These are phyloP conservation scores for Prionailurus viverrinus DNA, from an alignment of 2,113 vertebrate species.

Conservation along the genomic window DNA sequence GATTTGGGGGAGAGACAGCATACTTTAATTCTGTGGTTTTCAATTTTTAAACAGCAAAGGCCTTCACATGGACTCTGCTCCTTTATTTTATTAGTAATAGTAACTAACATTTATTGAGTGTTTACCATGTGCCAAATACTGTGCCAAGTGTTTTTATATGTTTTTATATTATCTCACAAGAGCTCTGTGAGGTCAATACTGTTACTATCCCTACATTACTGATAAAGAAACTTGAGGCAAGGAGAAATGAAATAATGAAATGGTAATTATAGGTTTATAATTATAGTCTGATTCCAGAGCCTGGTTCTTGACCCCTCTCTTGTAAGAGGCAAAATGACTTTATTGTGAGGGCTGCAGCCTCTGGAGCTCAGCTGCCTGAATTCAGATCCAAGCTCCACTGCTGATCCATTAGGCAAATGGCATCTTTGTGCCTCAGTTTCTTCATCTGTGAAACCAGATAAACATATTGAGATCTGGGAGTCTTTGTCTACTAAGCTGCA, in stretches of 20 bases:
- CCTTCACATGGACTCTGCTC: not conserved
- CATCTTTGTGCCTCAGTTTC: not conserved
- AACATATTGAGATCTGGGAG: not conserved
- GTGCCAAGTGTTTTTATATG: not conserved
- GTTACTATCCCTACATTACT: not conserved
- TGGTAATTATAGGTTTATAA: not conserved
- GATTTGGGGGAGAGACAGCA: not conserved
- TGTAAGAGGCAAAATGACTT: not conserved
- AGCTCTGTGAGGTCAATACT: not conserved
- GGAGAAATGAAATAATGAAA: constrained; percentile 44
- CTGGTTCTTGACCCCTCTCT: not conserved
- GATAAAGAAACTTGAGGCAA: not conserved
- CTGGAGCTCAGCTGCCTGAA: not conserved
- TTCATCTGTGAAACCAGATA: not conserved
- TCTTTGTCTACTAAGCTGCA: not conserved
- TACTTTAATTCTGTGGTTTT: constrained; percentile 30
- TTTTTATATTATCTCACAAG: not conserved
- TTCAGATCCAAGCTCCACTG: not conserved
- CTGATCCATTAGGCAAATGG: not conserved
- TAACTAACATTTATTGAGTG: not conserved
- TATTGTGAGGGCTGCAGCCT: not conserved
- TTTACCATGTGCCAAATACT: not conserved
- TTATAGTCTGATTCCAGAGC: not conserved
- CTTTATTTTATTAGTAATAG: not conserved
- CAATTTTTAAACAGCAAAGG: constrained; percentile 40